These are phyloP conservation scores for Idris sp. DNA, from an alignment of 1,140 invertebrate species.

Conservation along the genomic window DNA sequence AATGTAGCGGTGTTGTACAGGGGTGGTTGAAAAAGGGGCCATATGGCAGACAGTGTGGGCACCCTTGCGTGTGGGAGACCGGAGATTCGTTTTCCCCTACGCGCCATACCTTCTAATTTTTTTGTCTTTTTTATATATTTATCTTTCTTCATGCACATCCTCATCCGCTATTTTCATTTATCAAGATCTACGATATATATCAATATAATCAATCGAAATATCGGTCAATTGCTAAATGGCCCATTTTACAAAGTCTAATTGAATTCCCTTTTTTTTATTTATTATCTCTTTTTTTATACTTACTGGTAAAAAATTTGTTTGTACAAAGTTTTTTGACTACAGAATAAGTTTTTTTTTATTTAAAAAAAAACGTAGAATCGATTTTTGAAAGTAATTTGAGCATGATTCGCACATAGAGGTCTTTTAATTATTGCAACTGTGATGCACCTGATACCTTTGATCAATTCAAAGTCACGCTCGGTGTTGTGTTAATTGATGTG, in stretches of 20 bases:
- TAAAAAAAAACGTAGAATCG: too few relatives aligned
- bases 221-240: conserved; percentile 1
- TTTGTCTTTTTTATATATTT: conserved; percentile 55
- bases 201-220: conserved; percentile 39
- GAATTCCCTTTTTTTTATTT: background rate
- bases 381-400: too few relatives aligned
- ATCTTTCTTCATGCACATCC: conserved; percentile 50
- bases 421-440: conserved; percentile 2
- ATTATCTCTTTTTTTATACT: background rate
- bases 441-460: conserved; percentile 44
- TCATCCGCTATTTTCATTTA: conserved; percentile 62
- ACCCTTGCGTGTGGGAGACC: conserved; percentile 69
- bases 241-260: background rate
- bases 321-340: too few relatives aligned
- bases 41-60: conserved; percentile 72
- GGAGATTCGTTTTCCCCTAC: conserved; percentile 67
- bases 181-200: conserved; percentile 30
- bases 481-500: conserved; percentile 2
- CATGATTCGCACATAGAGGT: background rate
- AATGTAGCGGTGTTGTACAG: conserved; percentile 54
- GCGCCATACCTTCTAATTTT: conserved; percentile 57
- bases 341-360: too few relatives aligned
- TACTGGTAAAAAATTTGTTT: too few relatives aligned
- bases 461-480: conserved; percentile 41
- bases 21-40: conserved; percentile 70